Percentiles rank a stretch among this genome's conserved stretches.
These are phyloP conservation scores for Laticauda colubrina DNA, from an alignment of 2,113 vertebrate genomes.

Conservation along the genomic window DNA sequence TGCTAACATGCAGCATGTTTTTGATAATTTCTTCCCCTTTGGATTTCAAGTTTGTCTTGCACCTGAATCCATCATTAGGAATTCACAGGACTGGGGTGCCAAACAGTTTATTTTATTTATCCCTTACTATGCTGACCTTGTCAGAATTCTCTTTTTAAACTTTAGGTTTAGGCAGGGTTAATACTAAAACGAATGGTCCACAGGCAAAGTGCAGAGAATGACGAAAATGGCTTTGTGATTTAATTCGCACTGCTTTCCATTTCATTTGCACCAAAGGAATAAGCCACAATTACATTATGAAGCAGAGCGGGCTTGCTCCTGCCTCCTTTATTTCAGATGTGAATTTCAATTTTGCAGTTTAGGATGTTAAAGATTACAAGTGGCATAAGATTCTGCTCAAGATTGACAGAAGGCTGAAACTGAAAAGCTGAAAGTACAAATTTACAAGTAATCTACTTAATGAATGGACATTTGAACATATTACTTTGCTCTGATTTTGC, in stretches of 20 bases:
- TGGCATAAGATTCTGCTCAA: neutral
- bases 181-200: constrained; percentile 1
- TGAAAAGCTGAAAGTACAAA: neutral
- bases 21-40: neutral
- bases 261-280: constrained; percentile 15
- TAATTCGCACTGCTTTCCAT: neutral
- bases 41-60: neutral
- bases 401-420: neutral
- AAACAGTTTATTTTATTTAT: neutral
- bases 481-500: neutral
- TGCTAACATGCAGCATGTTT: neutral
- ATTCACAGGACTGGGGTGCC: neutral
- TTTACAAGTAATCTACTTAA: neutral
- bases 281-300: neutral
- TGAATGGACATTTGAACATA: neutral
- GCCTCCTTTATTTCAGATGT: neutral
- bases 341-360: constrained; percentile 1
- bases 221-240: neutral
- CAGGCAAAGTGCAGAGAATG: neutral
- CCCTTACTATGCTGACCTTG: neutral
- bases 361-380: neutral
- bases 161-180: neutral
- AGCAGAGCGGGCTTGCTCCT: neutral
- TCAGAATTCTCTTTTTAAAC: constrained; percentile 20
- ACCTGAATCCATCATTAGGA: neutral